A percentile compares a stretch with the other conserved stretches of the same genome.
Conservation (phyloP, 1,140 invertebrate genomes). For the Vollenhovia emeryi region DNA sequence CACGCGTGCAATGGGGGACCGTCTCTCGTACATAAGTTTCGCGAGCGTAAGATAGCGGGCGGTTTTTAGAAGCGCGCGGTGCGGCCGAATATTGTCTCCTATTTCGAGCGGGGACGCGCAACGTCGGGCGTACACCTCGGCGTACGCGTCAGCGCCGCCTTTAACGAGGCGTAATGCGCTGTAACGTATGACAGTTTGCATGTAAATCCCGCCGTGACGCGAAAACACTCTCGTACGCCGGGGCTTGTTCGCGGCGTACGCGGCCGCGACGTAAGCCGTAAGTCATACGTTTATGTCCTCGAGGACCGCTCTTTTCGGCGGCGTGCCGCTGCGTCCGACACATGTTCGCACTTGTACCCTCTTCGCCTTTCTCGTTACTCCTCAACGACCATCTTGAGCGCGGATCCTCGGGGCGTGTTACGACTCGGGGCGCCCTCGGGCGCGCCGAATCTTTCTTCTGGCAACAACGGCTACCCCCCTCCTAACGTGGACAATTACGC, state of each 20-base stretch:
- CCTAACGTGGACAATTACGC: background rate
- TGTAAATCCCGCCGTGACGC: conserved; percentile 44
- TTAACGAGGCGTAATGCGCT: conserved; percentile 49
- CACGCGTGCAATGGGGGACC: background rate
- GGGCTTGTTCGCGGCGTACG: conserved; percentile 3
- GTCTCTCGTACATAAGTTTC: conserved; percentile 26
- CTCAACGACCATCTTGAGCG: background rate
- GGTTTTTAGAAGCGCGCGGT: background rate
- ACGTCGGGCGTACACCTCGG: background rate
- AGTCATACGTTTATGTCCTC: conserved; percentile 46
- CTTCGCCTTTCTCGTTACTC: conserved; percentile 8
- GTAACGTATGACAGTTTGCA: conserved; percentile 47
- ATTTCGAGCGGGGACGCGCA: conserved; percentile 38
- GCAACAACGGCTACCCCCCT: background rate
- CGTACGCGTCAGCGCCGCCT: conserved; percentile 33
- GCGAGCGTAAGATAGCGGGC: background rate
- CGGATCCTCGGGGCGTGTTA: background rate
- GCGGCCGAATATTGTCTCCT: conserved; percentile 11
- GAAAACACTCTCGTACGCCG: conserved; percentile 38
- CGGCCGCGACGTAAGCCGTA: conserved; percentile 10
- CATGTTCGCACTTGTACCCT: conserved; percentile 41
- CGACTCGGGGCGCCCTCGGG: conserved; percentile 1
- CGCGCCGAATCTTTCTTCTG: background rate
- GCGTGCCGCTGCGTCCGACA: conserved; percentile 7
- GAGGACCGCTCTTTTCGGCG: conserved; percentile 41